These are phyloP conservation scores for Allobates femoralis DNA, from an alignment of 2,797 vertebrate species.

Conservation along the genomic window DNA sequence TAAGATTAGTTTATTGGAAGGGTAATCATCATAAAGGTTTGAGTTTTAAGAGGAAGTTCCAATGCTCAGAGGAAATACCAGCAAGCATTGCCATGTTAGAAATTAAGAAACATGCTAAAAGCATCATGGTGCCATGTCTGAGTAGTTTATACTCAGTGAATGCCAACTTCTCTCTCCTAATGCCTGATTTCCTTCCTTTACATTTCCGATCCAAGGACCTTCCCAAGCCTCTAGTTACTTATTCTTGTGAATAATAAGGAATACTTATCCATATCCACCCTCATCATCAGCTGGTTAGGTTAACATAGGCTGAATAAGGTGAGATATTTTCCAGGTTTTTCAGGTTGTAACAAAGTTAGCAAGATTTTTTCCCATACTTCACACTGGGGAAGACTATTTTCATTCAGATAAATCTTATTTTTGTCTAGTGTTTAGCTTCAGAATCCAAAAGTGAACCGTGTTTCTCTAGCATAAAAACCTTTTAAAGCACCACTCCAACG, in stretches of 20 bases:
- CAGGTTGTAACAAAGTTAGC: not conserved
- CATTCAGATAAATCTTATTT: too few relatives aligned
- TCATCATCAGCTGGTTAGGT: not conserved
- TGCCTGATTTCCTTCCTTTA: conserved; percentile 15
- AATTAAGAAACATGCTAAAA: not conserved
- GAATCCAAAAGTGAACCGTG: too few relatives aligned
- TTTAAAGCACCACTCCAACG: too few relatives aligned
- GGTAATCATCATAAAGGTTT: not conserved
- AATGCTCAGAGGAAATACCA: not conserved
- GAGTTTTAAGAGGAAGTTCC: not conserved
- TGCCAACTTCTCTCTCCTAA: not conserved
- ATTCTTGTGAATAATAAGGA: not conserved
- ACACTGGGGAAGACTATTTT: too few relatives aligned
- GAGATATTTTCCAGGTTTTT: not conserved
- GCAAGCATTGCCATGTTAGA: not conserved
- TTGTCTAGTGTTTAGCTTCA: too few relatives aligned
- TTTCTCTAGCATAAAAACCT: too few relatives aligned
- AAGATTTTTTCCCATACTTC: too few relatives aligned
- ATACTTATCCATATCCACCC: not conserved
- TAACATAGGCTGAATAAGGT: not conserved
- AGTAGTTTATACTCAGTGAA: not conserved
- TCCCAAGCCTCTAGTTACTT: not conserved
- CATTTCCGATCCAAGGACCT: not conserved
- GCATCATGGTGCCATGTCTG: not conserved
- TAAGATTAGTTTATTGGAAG: not conserved